These are phyloP conservation scores for Homarus gammarus DNA, from an alignment of 2,888 invertebrate genomes.

Conservation along the genomic window DNA sequence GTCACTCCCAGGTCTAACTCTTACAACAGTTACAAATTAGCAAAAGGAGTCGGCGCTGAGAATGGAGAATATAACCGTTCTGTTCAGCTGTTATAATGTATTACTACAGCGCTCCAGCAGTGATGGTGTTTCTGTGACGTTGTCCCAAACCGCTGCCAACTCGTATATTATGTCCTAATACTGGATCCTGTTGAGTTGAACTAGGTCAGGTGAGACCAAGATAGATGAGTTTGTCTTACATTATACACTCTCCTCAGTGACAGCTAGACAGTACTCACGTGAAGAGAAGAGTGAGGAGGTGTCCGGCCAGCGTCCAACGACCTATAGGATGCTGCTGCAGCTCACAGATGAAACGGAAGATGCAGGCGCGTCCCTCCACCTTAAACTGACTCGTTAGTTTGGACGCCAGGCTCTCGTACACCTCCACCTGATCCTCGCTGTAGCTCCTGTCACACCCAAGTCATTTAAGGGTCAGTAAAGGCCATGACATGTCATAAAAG, in stretches of 20 bases:
- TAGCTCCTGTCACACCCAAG: neutral
- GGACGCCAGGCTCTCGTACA: neutral
- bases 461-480: neutral
- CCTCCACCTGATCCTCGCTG: slow-evolving; percentile 22
- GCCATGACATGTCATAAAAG: neutral
- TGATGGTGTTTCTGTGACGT: no score
- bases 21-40: no score
- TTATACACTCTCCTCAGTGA: neutral
- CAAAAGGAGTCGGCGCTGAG: no score
- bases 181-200: neutral
- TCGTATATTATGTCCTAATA: no score
- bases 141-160: no score
- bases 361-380: slow-evolving; percentile 72
- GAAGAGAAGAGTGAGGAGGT: slow-evolving; percentile 61
- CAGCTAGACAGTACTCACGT: slow-evolving; percentile 29
- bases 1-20: no score
- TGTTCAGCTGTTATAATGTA: no score
- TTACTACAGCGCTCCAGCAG: no score
- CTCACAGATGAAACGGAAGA: slow-evolving; percentile 74
- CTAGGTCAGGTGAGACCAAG: neutral
- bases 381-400: slow-evolving; percentile 34
- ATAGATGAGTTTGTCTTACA: neutral
- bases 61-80: no score
- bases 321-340: slow-evolving; percentile 66
- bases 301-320: slow-evolving; percentile 56